Percentiles rank a stretch among this genome's conserved stretches.
phyloP scores from a whole-genome alignment of 2,113 vertebrate genomes.

The Hypomesus transpacificus region DNA sequence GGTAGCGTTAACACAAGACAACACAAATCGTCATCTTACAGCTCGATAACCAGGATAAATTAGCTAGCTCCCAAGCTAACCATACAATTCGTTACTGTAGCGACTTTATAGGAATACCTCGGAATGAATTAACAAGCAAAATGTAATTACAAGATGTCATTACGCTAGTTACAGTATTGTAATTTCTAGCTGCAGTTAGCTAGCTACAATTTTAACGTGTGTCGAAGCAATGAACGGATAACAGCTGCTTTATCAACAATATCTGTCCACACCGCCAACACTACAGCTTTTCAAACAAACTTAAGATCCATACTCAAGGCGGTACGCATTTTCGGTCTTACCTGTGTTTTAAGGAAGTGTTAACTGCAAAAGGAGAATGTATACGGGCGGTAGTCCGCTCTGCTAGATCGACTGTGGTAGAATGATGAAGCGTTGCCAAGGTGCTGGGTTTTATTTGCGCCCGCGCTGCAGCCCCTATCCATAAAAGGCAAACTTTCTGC shows the following conservation, averaged over 20 bases:
- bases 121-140: too few species aligned
- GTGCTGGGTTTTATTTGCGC: slow-evolving; percentile 55
- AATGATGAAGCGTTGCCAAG: slow-evolving; percentile 45
- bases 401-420: slow-evolving; percentile 23
- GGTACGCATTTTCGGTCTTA: slow-evolving; percentile 32
- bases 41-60: too few species aligned
- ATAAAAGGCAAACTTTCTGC: slow-evolving; percentile 75
- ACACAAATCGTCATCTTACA: too few species aligned
- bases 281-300: neutral
- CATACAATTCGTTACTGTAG: too few species aligned
- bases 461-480: slow-evolving; percentile 66
- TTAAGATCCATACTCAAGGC: neutral
- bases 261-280: too few species aligned
- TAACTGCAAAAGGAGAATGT: slow-evolving; percentile 11
- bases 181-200: neutral
- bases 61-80: too few species aligned
- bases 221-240: too few species aligned
- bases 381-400: slow-evolving; percentile 14
- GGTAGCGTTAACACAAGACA: too few species aligned
- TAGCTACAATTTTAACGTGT: neutral
- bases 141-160: neutral
- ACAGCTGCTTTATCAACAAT: too few species aligned
- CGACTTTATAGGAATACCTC: too few species aligned
- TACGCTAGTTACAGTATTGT: too few species aligned
- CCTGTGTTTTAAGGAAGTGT: slow-evolving; percentile 43